Evolutionary conservation across 2,797 vertebrate species (phyloP).

Genomic region (Anabacerthia variegaticeps): DNA sequence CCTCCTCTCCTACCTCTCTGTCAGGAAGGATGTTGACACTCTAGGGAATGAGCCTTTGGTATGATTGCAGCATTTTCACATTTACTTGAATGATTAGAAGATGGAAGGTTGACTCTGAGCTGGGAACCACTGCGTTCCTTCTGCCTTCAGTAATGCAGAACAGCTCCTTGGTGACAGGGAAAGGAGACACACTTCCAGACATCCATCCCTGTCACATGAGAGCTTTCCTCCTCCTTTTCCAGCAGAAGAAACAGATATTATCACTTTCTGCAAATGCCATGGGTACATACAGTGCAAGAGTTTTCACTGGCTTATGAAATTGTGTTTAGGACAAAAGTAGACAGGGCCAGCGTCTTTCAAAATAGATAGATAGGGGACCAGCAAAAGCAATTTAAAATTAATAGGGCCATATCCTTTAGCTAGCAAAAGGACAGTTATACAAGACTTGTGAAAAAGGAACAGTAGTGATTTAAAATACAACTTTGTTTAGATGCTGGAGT

Average conservation of each 20-base stretch:
- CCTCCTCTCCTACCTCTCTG: neutral
- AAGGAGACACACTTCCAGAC: neutral
- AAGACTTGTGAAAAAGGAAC: neutral
- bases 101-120: neutral
- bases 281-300: neutral
- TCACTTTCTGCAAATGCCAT: neutral
- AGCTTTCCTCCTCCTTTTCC: neutral
- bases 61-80: neutral
- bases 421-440: neutral
- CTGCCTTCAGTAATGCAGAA: neutral
- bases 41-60: neutral
- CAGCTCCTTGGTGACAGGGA: neutral
- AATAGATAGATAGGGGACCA: neutral
- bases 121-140: neutral
- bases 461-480: neutral
- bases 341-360: neutral
- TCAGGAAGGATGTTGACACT: neutral
- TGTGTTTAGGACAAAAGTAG: neutral
- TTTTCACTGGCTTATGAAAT: neutral
- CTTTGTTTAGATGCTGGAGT: neutral
- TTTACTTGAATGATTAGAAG: conserved; percentile 45
- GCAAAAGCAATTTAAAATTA: neutral
- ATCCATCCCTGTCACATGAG: neutral
- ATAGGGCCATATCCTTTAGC: neutral
- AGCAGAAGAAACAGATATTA: neutral